These are phyloP conservation scores for Brassicogethes aeneus DNA, from an alignment of 2,888 invertebrate species.

Conservation along the genomic window DNA sequence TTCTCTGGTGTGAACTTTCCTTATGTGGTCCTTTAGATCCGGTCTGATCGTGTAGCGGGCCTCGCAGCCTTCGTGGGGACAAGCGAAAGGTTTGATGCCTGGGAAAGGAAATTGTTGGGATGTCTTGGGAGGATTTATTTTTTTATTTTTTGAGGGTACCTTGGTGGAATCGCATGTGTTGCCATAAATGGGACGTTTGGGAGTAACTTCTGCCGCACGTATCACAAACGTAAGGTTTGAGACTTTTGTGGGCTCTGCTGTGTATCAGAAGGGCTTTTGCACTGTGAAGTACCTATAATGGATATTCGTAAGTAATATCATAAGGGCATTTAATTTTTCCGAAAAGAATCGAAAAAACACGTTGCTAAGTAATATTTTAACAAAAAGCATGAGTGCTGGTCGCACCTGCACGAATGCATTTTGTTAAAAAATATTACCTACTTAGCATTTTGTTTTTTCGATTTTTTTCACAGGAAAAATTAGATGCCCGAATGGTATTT, in stretches of 20 bases:
- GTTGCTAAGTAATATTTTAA: no score
- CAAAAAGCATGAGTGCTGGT: no score
- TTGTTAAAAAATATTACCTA: no score
- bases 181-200: conserved; percentile 57
- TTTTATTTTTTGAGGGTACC: no score
- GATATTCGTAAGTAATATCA: no score
- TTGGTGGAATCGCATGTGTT: conserved; percentile 56
- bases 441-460: no score
- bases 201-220: conserved; percentile 53
- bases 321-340: no score
- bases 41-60: conserved; percentile 55
- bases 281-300: conserved; percentile 34
- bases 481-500: no score
- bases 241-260: conserved; percentile 37
- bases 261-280: conserved; percentile 39
- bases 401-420: no score
- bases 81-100: conserved; percentile 56
- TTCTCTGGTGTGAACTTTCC: conserved; percentile 56
- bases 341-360: no score
- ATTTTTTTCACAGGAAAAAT: no score
- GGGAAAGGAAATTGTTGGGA: no score
- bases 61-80: conserved; percentile 50
- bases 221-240: conserved; percentile 49
- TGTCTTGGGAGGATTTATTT: not conserved
- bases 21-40: conserved; percentile 53